A percentile compares a stretch with the other conserved stretches of the same genome.
These are phyloP conservation scores for Cervus canadensis DNA, from an alignment of 2,113 vertebrate species.

Conservation along the genomic window DNA sequence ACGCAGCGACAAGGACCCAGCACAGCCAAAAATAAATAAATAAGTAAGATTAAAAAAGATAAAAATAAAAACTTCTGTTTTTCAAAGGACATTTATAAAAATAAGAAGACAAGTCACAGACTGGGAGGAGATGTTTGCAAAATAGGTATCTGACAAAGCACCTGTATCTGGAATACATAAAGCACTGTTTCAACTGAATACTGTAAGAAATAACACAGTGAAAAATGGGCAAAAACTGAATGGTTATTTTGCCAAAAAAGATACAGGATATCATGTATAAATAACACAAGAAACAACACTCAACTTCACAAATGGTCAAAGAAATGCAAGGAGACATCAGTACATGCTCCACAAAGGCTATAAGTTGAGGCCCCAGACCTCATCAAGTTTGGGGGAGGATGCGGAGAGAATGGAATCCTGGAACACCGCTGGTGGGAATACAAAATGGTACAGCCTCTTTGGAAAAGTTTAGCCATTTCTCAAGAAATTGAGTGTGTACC, in stretches of 20 bases:
- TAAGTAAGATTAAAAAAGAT: neutral
- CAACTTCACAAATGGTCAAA: neutral
- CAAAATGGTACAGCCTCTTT: neutral
- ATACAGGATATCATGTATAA: neutral
- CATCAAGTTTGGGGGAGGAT: neutral
- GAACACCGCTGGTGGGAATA: neutral
- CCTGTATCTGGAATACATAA: neutral
- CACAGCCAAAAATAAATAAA: neutral
- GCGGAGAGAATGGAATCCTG: neutral
- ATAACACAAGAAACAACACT: neutral
- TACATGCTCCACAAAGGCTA: neutral
- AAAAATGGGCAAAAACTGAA: neutral
- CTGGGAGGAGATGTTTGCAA: neutral
- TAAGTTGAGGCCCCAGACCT: neutral
- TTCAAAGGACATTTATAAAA: neutral
- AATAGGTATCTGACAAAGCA: neutral
- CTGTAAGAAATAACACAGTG: neutral
- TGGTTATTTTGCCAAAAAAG: neutral
- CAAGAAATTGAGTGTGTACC: neutral
- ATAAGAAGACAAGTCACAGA: neutral
- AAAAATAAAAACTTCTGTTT: neutral
- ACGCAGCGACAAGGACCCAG: neutral
- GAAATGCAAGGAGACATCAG: neutral
- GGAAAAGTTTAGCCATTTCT: neutral
- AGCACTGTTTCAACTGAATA: neutral